Conservation (phyloP, 2,113 vertebrate genomes). For the Corythaixoides concolor region DNA sequence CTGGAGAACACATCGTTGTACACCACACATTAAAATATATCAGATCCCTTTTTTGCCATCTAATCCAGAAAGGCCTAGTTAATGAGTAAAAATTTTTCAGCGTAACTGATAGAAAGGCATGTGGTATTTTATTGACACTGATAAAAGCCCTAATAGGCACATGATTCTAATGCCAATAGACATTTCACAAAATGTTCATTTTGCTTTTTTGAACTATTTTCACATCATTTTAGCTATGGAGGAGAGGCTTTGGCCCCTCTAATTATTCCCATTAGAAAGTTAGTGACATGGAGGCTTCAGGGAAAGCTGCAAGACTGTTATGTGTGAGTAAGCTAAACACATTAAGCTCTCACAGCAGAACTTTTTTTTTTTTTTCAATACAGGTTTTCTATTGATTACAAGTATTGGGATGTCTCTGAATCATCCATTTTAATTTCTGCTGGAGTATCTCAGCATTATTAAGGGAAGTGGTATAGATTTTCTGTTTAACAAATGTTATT, state of each 20-base stretch:
- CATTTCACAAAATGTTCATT: background rate
- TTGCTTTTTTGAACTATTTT: background rate
- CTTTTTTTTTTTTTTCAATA: too few relatives aligned
- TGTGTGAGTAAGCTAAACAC: background rate
- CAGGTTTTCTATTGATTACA: background rate
- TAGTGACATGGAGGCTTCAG: background rate
- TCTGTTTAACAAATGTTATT: background rate
- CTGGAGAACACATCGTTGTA: background rate
- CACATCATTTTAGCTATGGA: background rate
- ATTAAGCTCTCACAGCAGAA: background rate
- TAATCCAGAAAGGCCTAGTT: background rate
- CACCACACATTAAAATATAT: background rate
- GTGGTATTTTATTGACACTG: background rate
- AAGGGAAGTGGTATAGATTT: background rate
- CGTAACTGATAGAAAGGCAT: background rate
- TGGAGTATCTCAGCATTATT: background rate
- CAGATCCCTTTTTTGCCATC: background rate
- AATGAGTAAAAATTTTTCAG: background rate
- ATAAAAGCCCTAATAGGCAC: background rate
- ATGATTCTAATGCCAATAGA: background rate
- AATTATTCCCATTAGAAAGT: background rate
- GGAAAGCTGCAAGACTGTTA: background rate
- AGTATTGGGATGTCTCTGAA: background rate
- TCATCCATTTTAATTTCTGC: background rate
- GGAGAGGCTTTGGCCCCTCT: background rate